Conservation (phyloP, 2,797 vertebrate genomes). For the Mus caroli region DNA sequence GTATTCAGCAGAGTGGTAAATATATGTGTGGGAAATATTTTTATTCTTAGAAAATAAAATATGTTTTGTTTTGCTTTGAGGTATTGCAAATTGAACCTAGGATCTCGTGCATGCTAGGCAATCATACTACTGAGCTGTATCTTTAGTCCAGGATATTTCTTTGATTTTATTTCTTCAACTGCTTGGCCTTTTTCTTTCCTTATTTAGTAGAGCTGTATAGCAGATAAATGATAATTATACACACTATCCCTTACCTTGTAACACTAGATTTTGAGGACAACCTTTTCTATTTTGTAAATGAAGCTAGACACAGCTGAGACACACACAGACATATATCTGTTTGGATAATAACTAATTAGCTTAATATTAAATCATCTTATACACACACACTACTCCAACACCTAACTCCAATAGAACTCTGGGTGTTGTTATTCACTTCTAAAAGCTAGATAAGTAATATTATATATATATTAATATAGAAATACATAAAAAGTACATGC, state of each 20-base stretch:
- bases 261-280: slow-evolving; percentile 10
- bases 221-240: slow-evolving; percentile 9
- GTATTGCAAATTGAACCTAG: background rate
- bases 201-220: slow-evolving; percentile 7
- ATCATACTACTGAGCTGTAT: background rate
- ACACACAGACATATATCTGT: background rate
- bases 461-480: no score
- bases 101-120: background rate
- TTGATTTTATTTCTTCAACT: slow-evolving; percentile 1
- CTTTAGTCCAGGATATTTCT: background rate
- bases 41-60: background rate
- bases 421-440: background rate
- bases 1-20: background rate
- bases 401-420: background rate
- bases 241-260: background rate
- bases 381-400: background rate
- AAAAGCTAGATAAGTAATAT: background rate
- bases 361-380: background rate
- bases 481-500: slow-evolving; percentile 6
- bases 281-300: slow-evolving; percentile 31
- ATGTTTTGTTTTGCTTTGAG: background rate
- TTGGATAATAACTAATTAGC: background rate
- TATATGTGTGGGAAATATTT: slow-evolving; percentile 10
- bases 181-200: background rate
- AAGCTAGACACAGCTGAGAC: background rate